A percentile compares a stretch with the other conserved stretches of the same genome.
Conservation (phyloP, 2,888 invertebrate species). For the Limnephilus marmoratus region DNA sequence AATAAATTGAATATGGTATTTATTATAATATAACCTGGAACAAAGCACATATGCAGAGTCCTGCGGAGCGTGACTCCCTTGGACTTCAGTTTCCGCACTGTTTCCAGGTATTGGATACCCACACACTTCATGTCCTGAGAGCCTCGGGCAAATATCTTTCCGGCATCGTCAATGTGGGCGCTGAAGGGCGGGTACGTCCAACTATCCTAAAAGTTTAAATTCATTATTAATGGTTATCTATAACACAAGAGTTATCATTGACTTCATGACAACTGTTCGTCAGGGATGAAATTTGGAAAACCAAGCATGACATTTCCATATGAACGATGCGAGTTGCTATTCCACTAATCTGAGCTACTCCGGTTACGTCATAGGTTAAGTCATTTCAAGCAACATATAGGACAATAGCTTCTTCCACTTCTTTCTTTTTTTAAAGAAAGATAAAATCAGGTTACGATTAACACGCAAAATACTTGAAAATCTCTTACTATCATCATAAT, state of each 20-base stretch:
- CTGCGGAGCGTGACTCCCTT: conserved; percentile 77
- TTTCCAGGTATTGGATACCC: conserved; percentile 86
- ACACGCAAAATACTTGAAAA: no score
- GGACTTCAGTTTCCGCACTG: conserved; percentile 79
- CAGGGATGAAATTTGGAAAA: no score
- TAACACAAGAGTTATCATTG: background rate
- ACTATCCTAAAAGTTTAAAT: conserved; percentile 80
- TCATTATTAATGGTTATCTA: background rate
- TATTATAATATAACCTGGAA: conserved; percentile 77
- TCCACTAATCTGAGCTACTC: no score
- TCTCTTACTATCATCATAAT: no score
- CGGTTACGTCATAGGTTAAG: no score
- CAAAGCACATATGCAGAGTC: conserved; percentile 83
- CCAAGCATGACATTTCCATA: no score
- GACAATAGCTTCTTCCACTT: no score
- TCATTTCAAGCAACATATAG: no score
- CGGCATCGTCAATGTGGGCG: conserved; percentile 89
- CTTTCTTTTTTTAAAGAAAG: no score
- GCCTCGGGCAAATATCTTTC: conserved; percentile 92
- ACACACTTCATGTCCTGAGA: conserved; percentile 93
- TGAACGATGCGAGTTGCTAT: no score
- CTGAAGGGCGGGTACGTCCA: conserved; percentile 95
- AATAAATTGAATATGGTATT: background rate
- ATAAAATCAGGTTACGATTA: no score
- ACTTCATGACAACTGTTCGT: no score